Percentiles rank a stretch among this genome's conserved stretches.
Evolutionary conservation across 1,140 invertebrate species (phyloP).

Genomic region (Micrasema minimum): DNA sequence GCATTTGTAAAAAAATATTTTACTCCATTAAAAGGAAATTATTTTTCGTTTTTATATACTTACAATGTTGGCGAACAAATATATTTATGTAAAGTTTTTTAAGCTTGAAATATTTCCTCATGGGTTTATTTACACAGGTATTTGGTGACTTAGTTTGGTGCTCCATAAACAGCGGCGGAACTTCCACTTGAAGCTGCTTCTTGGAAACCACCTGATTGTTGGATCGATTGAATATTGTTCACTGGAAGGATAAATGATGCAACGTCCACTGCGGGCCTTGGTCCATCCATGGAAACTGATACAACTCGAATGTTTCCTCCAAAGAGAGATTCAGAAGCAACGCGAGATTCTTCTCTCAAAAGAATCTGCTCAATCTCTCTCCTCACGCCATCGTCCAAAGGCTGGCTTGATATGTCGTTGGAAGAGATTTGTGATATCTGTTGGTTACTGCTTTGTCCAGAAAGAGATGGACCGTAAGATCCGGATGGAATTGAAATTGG

Average conservation of each 20-base stretch:
- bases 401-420: not conserved
- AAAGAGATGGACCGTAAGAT: not conserved
- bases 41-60: too few relatives aligned
- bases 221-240: not conserved
- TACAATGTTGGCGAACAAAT: too few relatives aligned
- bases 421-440: constrained; percentile 2
- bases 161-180: not conserved
- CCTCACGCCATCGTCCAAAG: constrained; percentile 14
- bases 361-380: constrained; percentile 33
- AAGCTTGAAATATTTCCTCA: too few relatives aligned
- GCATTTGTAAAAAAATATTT: too few relatives aligned
- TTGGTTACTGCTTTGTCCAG: not conserved
- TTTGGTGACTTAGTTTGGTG: not conserved
- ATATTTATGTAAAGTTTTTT: too few relatives aligned
- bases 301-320: not conserved
- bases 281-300: constrained; percentile 17
- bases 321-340: constrained; percentile 1
- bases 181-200: not conserved
- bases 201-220: not conserved
- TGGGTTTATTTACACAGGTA: too few relatives aligned
- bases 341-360: constrained; percentile 35
- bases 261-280: constrained; percentile 4
- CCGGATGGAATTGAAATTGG: constrained; percentile 3
- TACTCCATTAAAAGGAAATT: too few relatives aligned
- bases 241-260: constrained; percentile 16